phyloP scores from a whole-genome alignment of 2,113 vertebrate genomes.

The Bolborhynchus lineola region DNA sequence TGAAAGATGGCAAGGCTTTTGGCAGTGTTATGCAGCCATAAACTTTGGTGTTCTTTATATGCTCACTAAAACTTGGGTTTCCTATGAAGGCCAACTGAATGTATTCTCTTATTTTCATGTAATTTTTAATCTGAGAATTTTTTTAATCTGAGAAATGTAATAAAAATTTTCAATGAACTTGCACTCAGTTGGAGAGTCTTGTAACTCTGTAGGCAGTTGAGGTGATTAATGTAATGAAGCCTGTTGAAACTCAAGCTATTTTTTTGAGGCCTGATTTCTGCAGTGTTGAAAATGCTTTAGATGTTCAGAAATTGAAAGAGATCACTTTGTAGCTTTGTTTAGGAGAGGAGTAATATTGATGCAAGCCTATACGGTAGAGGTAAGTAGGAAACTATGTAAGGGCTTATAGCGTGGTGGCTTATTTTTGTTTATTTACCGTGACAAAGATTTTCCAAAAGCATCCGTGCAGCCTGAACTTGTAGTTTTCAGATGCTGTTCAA shows the following conservation, averaged over 20 bases:
- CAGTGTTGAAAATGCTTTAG: background rate
- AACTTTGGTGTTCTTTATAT: background rate
- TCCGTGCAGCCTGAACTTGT: background rate
- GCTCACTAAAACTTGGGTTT: background rate
- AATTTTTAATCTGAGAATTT: background rate
- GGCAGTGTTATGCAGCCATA: background rate
- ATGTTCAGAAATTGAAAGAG: background rate
- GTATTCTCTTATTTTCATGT: background rate
- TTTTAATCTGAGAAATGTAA: background rate
- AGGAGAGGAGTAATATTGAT: background rate
- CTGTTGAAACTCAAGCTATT: background rate
- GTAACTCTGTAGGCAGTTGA: background rate
- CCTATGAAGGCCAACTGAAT: background rate
- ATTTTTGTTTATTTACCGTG: background rate
- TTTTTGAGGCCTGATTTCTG: background rate
- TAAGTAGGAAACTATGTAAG: background rate
- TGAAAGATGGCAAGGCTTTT: background rate
- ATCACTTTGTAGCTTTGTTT: background rate
- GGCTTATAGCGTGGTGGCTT: background rate
- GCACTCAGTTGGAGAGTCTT: background rate
- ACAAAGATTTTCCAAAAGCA: background rate
- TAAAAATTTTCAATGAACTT: background rate
- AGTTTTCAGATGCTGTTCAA: background rate
- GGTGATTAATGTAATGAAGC: background rate
- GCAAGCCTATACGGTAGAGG: background rate